Conservation (phyloP, 92 coral and sea anemone species). For the Meandrina meandrites region DNA sequence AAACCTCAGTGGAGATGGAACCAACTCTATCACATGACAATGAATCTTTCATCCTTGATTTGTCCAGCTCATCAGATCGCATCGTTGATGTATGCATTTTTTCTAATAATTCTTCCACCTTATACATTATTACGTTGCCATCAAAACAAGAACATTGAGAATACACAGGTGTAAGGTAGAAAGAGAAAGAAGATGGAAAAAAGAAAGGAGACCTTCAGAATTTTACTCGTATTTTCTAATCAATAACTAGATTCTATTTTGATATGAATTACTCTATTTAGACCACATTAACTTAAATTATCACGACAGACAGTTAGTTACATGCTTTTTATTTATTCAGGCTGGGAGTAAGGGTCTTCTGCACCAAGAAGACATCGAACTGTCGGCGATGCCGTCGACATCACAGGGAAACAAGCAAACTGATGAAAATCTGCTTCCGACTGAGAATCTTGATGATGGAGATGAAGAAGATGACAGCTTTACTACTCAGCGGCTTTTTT, state of each 20-base stretch:
- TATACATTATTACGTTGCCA: no score
- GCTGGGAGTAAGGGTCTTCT: neutral
- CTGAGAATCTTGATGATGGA: neutral
- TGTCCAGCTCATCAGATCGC: neutral
- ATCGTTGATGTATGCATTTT: neutral
- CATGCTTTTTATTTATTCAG: neutral
- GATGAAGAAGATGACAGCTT: neutral
- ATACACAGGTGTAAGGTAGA: no score
- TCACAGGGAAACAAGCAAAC: neutral
- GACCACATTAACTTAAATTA: no score
- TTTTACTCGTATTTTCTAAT: no score
- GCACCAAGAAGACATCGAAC: neutral
- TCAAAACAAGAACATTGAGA: no score
- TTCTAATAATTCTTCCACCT: no score
- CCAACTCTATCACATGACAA: neutral
- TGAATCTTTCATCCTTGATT: neutral
- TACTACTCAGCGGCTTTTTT: constrained; percentile 3
- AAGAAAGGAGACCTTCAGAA: no score
- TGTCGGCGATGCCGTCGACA: neutral
- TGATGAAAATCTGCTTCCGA: neutral
- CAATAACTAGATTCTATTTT: no score
- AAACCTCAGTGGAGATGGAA: no score
- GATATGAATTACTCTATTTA: no score
- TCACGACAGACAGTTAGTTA: no score
- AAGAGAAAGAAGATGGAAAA: no score